Evolutionary conservation across 2,888 invertebrate species (phyloP).

Genomic region (Sclerodermus sp.): DNA sequence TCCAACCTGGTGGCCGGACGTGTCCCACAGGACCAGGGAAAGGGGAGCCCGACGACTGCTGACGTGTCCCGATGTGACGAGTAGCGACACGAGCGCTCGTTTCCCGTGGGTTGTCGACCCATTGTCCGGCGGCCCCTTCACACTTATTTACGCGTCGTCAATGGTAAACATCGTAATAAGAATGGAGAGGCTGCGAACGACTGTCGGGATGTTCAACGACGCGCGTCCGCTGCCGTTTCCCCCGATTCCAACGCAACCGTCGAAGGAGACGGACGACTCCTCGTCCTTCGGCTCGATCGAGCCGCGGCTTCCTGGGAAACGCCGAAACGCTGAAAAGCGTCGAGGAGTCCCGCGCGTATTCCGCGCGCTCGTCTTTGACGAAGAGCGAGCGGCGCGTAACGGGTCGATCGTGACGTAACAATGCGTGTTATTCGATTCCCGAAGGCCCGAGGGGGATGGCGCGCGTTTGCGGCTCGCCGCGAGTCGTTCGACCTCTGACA

Average conservation of each 20-base stretch:
- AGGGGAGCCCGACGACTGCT: slow-evolving; percentile 15
- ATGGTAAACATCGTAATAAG: slow-evolving; percentile 14
- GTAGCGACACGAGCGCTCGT: slow-evolving; percentile 15
- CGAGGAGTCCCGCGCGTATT: no score
- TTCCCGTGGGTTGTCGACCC: no score
- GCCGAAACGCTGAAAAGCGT: no score
- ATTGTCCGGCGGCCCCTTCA: neutral
- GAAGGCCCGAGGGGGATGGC: slow-evolving; percentile 24
- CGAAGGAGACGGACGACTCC: no score
- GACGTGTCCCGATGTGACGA: slow-evolving; percentile 29
- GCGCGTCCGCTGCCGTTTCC: no score
- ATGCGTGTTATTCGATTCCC: slow-evolving; percentile 35
- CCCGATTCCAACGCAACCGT: no score
- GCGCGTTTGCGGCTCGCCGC: slow-evolving; percentile 19
- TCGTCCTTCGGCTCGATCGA: no score
- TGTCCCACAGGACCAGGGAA: slow-evolving; percentile 38
- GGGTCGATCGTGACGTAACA: slow-evolving; percentile 24
- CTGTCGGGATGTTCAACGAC: no score
- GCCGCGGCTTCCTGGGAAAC: no score
- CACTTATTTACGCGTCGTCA: neutral
- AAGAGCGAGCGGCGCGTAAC: slow-evolving; percentile 10
- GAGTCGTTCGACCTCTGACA: slow-evolving; percentile 25
- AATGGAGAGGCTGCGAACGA: slow-evolving; percentile 16
- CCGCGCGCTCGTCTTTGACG: no score
- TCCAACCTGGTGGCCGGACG: slow-evolving; percentile 23